These are phyloP conservation scores for Loriculus beryllinus DNA, from an alignment of 2,797 vertebrate species.

Conservation along the genomic window DNA sequence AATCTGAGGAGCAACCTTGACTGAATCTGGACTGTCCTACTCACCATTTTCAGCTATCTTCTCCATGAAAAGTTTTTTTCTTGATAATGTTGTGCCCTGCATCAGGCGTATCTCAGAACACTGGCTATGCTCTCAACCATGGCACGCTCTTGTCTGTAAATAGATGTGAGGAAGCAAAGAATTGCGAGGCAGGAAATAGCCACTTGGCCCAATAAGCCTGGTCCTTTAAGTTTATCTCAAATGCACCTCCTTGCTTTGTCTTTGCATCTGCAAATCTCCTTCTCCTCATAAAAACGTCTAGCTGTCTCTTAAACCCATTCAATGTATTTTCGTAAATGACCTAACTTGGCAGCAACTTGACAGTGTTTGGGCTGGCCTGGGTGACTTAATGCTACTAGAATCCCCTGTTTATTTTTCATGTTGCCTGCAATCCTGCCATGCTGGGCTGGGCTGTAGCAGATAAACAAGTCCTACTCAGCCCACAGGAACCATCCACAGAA, in stretches of 20 bases:
- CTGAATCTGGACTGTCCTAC: background rate
- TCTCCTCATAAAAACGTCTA: constrained; percentile 66
- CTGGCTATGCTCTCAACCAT: background rate
- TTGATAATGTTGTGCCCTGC: background rate
- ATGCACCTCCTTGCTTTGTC: constrained; percentile 57
- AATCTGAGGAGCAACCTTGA: background rate
- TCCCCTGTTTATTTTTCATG: constrained; percentile 52
- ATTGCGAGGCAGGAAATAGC: constrained; percentile 45
- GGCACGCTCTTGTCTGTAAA: accelerated
- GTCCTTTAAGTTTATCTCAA: constrained; percentile 61
- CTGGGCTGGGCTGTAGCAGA: background rate
- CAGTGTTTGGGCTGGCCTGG: background rate
- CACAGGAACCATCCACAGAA: constrained; percentile 3
- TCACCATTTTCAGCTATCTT: background rate
- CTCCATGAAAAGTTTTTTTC: background rate
- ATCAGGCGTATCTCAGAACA: background rate
- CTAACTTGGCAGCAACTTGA: constrained; percentile 25
- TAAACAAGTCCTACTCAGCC: constrained; percentile 8
- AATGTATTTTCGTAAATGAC: constrained; percentile 57
- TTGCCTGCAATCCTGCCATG: constrained; percentile 5
- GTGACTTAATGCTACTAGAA: constrained; percentile 47
- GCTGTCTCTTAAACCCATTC: constrained; percentile 63
- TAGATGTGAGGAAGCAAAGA: constrained; percentile 21
- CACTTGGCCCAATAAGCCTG: constrained; percentile 61
- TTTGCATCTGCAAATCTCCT: constrained; percentile 60